phyloP scores from a whole-genome alignment of 2,113 vertebrate species.

The Nannobrachium achirus region DNA sequence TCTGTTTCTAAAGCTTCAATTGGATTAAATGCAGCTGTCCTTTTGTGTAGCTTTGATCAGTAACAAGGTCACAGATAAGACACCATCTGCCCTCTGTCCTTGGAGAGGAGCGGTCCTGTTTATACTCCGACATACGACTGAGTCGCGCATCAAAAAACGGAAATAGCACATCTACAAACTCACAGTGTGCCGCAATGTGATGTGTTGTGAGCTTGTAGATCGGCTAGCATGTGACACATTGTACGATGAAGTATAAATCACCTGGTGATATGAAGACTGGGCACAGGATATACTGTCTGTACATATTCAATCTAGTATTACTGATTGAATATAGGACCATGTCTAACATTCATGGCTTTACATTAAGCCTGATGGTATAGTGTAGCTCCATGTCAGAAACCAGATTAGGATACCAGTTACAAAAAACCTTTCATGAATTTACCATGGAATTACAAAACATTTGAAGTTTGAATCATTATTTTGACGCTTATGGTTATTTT shows the following conservation, averaged over 20 bases:
- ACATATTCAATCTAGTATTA: slow-evolving; percentile 1
- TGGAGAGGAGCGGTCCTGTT: slow-evolving; percentile 12
- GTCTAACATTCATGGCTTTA: not conserved
- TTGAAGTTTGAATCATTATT: slow-evolving; percentile 8
- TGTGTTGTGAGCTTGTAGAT: too few species aligned
- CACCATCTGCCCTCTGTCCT: slow-evolving; percentile 48
- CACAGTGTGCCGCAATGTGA: too few species aligned
- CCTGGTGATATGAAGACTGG: slow-evolving; percentile 19
- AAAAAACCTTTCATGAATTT: not conserved
- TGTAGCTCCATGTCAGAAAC: not conserved
- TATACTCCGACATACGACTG: too few species aligned
- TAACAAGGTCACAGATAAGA: slow-evolving; percentile 59
- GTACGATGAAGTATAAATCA: too few species aligned
- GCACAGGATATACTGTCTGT: slow-evolving; percentile 4
- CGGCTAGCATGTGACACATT: too few species aligned
- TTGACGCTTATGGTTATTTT: slow-evolving; percentile 6
- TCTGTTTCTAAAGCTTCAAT: not conserved
- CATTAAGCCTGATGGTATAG: not conserved
- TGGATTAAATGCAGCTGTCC: slow-evolving; percentile 12
- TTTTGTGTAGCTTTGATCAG: slow-evolving; percentile 29
- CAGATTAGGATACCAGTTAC: not conserved
- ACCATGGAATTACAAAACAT: not conserved
- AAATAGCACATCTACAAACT: too few species aligned
- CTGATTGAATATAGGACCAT: not conserved
- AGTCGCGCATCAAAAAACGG: too few species aligned